A percentile compares a stretch with the other conserved stretches of the same genome.
phyloP scores from a whole-genome alignment of 2,888 invertebrate genomes.

The Polyploca ridens region DNA sequence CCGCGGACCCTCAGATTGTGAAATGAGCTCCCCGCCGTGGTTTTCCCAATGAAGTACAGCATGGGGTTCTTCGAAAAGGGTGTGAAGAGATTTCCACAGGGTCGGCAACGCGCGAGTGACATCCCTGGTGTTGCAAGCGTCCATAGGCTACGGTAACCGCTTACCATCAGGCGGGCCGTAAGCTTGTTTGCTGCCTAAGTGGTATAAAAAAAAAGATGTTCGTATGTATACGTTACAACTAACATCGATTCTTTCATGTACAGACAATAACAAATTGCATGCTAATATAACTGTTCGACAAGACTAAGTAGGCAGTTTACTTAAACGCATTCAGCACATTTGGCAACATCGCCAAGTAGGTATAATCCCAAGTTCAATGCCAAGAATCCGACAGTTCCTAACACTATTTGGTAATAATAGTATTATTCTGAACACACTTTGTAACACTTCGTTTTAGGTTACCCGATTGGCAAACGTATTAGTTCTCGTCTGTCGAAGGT shows the following conservation, averaged over 20 bases:
- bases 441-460: constrained; percentile 34
- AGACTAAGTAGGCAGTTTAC: constrained; percentile 21
- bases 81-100: no score
- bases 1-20: no score
- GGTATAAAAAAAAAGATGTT: no score
- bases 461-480: constrained; percentile 30
- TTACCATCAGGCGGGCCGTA: no score
- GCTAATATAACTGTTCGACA: constrained; percentile 7
- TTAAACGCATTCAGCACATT: constrained; percentile 55
- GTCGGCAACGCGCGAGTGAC: no score
- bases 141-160: no score
- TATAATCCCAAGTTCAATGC: constrained; percentile 72
- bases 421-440: constrained; percentile 49
- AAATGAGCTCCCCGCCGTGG: no score
- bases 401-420: constrained; percentile 40
- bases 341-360: constrained; percentile 75
- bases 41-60: no score
- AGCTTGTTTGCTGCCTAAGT: no score
- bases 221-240: no score
- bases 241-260: background rate
- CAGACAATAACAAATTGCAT: background rate
- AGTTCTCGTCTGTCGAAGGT: background rate
- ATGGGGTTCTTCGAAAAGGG: no score
- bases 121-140: no score
- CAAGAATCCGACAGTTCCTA: constrained; percentile 68